Evolutionary conservation across 2,888 invertebrate species (phyloP).

Genomic region (Eurytoma adleriae): DNA sequence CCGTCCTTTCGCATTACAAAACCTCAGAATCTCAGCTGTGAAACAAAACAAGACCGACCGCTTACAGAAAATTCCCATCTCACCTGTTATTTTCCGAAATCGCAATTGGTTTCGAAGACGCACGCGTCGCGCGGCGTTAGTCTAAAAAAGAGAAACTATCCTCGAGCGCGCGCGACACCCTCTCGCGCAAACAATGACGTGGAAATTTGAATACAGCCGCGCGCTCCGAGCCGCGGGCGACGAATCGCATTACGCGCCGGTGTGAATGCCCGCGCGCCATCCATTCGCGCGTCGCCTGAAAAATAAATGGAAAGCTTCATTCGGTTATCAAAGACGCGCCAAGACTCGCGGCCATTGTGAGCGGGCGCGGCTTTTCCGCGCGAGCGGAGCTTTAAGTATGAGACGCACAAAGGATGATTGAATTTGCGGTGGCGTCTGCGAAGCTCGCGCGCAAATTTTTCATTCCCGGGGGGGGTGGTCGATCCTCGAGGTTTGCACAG

Average conservation of each 20-base stretch:
- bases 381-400: slow-evolving; percentile 3
- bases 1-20: too few species aligned
- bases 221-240: background rate
- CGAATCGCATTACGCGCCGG: background rate
- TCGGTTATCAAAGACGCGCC: slow-evolving; percentile 22
- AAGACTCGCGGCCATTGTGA: background rate
- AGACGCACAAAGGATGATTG: slow-evolving; percentile 19
- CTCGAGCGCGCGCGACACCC: background rate
- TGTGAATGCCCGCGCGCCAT: background rate
- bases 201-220: slow-evolving; percentile 25
- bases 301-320: slow-evolving; percentile 18
- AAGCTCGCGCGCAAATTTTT: background rate
- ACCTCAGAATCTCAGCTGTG: too few species aligned
- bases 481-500: too few species aligned
- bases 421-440: background rate
- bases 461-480: too few species aligned
- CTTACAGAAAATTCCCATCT: too few species aligned
- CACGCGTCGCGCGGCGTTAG: background rate
- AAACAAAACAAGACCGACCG: too few species aligned
- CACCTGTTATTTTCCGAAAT: too few species aligned
- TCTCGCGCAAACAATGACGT: slow-evolving; percentile 23
- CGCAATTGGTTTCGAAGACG: background rate
- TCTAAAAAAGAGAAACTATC: background rate
- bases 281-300: background rate
- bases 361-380: background rate